phyloP scores from a whole-genome alignment of 2,888 invertebrate genomes.

The Norana najaformis region DNA sequence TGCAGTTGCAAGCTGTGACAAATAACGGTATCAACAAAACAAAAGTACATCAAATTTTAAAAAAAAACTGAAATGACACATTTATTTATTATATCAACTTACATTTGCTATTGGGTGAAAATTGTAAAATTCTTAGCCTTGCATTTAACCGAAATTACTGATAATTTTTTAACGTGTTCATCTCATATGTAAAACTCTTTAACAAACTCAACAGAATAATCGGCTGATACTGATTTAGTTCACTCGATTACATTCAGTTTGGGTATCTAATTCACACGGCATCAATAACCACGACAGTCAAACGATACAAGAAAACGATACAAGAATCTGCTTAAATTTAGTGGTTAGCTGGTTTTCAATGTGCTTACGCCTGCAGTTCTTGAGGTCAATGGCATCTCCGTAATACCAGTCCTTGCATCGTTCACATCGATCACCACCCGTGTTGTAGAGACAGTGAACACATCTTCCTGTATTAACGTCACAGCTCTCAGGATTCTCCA shows the following conservation, averaged over 20 bases:
- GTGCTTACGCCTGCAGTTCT: constrained; percentile 82
- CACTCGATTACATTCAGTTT: background rate
- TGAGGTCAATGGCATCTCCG: constrained; percentile 88
- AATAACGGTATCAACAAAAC: background rate
- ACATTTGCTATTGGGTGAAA: background rate
- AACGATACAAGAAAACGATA: constrained; percentile 16
- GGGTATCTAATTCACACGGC: background rate
- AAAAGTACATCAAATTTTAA: background rate
- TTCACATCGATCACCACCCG: constrained; percentile 85
- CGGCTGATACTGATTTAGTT: background rate
- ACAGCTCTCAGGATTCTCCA: constrained; percentile 79
- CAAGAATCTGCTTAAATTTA: too few species aligned
- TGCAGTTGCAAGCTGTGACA: constrained; percentile 78
- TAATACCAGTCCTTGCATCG: constrained; percentile 84
- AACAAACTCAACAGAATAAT: background rate
- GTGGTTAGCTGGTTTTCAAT: too few species aligned
- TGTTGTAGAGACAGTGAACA: constrained; percentile 86
- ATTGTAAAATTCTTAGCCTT: background rate
- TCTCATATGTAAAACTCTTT: too few species aligned
- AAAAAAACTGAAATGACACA: background rate
- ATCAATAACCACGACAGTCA: background rate
- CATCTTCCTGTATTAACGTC: constrained; percentile 89
- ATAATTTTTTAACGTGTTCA: too few species aligned
- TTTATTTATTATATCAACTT: too few species aligned
- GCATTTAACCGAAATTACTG: background rate